phyloP scores from a whole-genome alignment of 2,797 vertebrate species.

The Acrocephalus scirpaceus region DNA sequence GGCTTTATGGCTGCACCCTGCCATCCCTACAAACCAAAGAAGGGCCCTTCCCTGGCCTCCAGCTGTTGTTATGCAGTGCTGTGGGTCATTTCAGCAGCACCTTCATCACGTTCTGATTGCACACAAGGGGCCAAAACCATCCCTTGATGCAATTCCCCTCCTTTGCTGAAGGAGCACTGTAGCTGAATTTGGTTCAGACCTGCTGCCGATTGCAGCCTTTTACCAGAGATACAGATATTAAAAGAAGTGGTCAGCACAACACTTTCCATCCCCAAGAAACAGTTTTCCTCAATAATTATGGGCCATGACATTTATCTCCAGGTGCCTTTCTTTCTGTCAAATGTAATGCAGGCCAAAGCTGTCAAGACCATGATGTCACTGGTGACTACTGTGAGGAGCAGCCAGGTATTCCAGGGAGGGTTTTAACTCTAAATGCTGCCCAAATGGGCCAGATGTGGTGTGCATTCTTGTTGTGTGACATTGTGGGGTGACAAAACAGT shows the following conservation, averaged over 20 bases:
- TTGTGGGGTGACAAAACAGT: background rate
- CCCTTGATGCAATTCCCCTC: background rate
- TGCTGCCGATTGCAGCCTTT: background rate
- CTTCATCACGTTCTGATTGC: fast-evolving
- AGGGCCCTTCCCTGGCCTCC: background rate
- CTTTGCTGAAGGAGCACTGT: background rate
- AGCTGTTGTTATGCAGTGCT: background rate
- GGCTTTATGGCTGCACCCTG: background rate
- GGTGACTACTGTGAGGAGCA: background rate
- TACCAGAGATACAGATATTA: background rate
- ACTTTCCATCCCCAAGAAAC: background rate
- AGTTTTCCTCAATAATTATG: background rate
- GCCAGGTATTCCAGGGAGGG: background rate
- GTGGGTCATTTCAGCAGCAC: background rate
- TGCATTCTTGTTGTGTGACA: background rate
- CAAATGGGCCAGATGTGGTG: background rate
- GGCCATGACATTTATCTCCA: background rate
- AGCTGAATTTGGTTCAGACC: background rate
- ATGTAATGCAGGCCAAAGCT: background rate
- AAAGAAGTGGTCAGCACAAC: background rate
- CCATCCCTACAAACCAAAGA: background rate
- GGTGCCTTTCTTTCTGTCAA: background rate
- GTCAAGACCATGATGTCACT: background rate
- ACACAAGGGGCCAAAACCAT: background rate
- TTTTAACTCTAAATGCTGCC: background rate